These are phyloP conservation scores for Drosophila rufa DNA, from an alignment of 1,140 invertebrate genomes.

Conservation along the genomic window DNA sequence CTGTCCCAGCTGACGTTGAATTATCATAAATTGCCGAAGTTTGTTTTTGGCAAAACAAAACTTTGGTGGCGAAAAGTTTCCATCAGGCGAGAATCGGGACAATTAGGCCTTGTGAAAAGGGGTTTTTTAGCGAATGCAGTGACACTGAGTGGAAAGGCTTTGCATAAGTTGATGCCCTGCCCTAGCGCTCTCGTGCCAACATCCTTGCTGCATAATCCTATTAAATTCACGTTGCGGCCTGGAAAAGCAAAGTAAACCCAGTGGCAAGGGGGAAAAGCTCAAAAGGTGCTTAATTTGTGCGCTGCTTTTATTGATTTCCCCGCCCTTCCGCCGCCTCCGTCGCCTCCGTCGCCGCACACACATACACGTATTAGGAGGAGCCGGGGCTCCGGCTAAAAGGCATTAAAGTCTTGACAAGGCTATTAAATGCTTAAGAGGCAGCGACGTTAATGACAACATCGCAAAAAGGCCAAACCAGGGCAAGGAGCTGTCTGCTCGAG, in stretches of 20 bases:
- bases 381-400: slow-evolving; percentile 69
- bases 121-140: slow-evolving; percentile 10
- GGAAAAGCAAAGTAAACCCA: slow-evolving; percentile 55
- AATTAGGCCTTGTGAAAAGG: slow-evolving; percentile 63
- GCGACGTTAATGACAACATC: slow-evolving; percentile 84
- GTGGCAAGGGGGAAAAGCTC: slow-evolving; percentile 29
- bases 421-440: slow-evolving; percentile 84
- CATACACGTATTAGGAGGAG: slow-evolving; percentile 54
- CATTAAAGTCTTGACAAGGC: slow-evolving; percentile 84
- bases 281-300: slow-evolving; percentile 81
- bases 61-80: slow-evolving; percentile 72
- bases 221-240: slow-evolving; percentile 76
- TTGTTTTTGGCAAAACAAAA: slow-evolving; percentile 83
- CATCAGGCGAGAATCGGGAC: slow-evolving; percentile 78
- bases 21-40: slow-evolving; percentile 84
- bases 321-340: not conserved
- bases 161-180: slow-evolving; percentile 70
- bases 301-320: slow-evolving; percentile 80
- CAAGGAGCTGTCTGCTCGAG: slow-evolving; percentile 45
- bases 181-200: slow-evolving; percentile 10
- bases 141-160: slow-evolving; percentile 66
- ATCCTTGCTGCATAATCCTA: slow-evolving; percentile 80
- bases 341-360: not conserved
- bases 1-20: slow-evolving; percentile 84
- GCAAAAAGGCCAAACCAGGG: slow-evolving; percentile 47